Percentiles rank a stretch among this genome's conserved stretches.
Conservation (phyloP, 2,113 vertebrate genomes). For the Conger conger region DNA sequence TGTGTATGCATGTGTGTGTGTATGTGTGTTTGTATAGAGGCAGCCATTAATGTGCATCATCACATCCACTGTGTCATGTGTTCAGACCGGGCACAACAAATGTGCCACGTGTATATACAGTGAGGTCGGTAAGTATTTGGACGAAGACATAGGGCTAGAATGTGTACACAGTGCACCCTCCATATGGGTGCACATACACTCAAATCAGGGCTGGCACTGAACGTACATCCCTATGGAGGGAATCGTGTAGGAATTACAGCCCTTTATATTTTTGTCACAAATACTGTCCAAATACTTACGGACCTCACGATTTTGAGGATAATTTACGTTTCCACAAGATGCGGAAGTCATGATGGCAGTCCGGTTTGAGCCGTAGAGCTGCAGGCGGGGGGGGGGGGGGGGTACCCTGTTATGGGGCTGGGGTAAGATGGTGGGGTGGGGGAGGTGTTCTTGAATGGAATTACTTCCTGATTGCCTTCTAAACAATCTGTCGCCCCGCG, state of each 20-base stretch:
- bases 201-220: no score
- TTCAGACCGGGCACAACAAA: background rate
- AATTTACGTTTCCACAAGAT: no score
- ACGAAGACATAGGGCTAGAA: no score
- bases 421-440: no score
- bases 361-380: background rate
- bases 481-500: slow-evolving; percentile 53
- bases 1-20: background rate
- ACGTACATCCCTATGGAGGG: no score
- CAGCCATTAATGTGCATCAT: background rate
- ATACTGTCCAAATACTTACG: no score
- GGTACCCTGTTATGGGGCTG: background rate
- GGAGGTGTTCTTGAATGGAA: slow-evolving; percentile 37
- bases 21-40: background rate
- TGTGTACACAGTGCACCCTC: no score
- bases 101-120: background rate
- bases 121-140: no score
- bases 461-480: slow-evolving; percentile 51
- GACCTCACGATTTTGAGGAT: no score
- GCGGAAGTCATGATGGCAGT: background rate
- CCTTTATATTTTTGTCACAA: no score
- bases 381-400: background rate
- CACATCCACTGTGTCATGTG: background rate
- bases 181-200: no score
- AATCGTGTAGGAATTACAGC: no score